Evolutionary conservation across 2,888 invertebrate genomes (phyloP), one percentile per base, ranked within the genome.

Genomic region (Magallana nippona): DNA sequence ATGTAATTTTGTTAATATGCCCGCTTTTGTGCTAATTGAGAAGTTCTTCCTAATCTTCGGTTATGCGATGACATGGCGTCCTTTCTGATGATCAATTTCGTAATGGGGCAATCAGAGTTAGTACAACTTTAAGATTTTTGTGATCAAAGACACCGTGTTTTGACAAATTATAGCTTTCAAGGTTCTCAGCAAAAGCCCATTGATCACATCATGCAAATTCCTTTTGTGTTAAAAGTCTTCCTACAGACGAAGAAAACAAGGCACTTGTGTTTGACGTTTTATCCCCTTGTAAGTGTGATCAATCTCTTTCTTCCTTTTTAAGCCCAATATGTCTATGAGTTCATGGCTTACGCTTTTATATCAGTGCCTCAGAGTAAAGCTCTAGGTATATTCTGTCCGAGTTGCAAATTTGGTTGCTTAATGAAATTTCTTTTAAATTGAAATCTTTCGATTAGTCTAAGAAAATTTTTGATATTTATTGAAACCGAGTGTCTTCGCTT

Each of bases 1-100:
- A 27, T 71, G 71, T 71, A 71, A 71, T 71, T 71, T 71, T 71
- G 27, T 71, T 71, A 71, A 71, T 71, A 71, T 71, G 11, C 71
- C 22, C 22, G 32, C 71, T 71, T 71, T 71, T 32, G 32, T 71
- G 71, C 71, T 13, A 27, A 71, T 71, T 71, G 27, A 3, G 32
- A 27, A 32, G 71, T 71, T 15, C 32, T 71, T 32, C 71, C 27
- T 71, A 32, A 71, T 44, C 44, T 44, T 44, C 44, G 44, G 44
- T 22, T 71, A 22, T 71, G 71, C 71, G 22, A 27, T 22, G 71
- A 71, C 71, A 60, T 71, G 71, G 15, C 71, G 32, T 71, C 71
- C 32, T 27, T 22, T 13, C 32, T 71, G 32, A 71, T 71, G 71
- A 71, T 71, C 71, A 71, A 71, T 71, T 71, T 71, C 15, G 32